A percentile compares a stretch with the other conserved stretches of the same genome.
phyloP scores from a whole-genome alignment of 2,888 invertebrate genomes.

The Nemapogon koenigi region DNA sequence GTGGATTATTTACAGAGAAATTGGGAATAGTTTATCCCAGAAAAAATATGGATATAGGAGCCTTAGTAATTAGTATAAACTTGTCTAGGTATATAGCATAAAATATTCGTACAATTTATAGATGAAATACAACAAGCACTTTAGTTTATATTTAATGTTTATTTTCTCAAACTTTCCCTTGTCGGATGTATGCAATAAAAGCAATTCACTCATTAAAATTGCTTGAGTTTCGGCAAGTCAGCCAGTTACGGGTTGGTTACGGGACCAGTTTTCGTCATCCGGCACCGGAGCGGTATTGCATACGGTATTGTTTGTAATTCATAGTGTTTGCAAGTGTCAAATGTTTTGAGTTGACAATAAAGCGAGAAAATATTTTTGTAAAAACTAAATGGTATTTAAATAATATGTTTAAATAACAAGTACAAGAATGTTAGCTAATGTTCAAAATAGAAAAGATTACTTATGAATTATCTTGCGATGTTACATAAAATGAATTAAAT shows the following conservation, averaged over 20 bases:
- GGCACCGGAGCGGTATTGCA: conserved; percentile 1
- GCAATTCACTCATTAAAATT: neutral
- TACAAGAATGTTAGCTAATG: neutral
- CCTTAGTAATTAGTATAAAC: too few relatives aligned
- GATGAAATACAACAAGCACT: too few relatives aligned
- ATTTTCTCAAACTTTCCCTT: neutral
- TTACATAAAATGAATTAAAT: too few relatives aligned
- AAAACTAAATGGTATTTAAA: neutral
- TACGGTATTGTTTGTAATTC: conserved; percentile 7
- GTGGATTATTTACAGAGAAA: too few relatives aligned
- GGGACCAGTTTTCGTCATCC: neutral
- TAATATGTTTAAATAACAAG: neutral
- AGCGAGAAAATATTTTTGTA: too few relatives aligned
- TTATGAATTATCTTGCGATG: too few relatives aligned
- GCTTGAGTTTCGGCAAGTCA: conserved; percentile 1
- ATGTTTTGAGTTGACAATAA: neutral
- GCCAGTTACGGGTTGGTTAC: neutral
- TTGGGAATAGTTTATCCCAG: too few relatives aligned
- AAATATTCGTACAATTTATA: too few relatives aligned
- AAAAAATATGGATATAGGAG: too few relatives aligned
- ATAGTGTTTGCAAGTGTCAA: conserved; percentile 3
- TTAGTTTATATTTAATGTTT: too few relatives aligned
- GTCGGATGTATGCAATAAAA: neutral
- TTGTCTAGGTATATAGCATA: too few relatives aligned
- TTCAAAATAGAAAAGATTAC: neutral